These are phyloP conservation scores for Halictus ligatus DNA, from an alignment of 2,888 invertebrate species.

Conservation along the genomic window DNA sequence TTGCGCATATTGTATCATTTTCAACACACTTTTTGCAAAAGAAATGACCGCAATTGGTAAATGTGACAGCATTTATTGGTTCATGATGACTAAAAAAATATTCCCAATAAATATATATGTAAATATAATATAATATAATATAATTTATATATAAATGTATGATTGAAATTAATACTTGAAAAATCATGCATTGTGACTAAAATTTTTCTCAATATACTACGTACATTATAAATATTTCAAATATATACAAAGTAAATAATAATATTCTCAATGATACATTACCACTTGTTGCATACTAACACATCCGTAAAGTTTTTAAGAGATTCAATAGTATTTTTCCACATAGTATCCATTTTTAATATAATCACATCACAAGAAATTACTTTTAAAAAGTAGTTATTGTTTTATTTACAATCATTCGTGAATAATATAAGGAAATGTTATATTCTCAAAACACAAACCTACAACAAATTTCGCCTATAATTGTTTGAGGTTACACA, in stretches of 20 bases:
- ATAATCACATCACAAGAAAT: background rate
- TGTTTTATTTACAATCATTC: background rate
- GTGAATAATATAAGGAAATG: background rate
- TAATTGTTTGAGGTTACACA: background rate
- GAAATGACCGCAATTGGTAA: constrained; percentile 72
- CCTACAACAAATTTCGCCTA: background rate
- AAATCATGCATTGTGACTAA: background rate
- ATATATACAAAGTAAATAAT: constrained; percentile 8
- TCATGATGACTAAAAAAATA: constrained; percentile 44
- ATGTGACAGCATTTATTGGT: constrained; percentile 64
- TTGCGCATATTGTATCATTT: constrained; percentile 57
- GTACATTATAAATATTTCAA: background rate
- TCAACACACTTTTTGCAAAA: constrained; percentile 71
- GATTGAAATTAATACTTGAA: background rate
- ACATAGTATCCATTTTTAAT: constrained; percentile 63
- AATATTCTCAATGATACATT: constrained; percentile 28
- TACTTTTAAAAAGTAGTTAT: background rate
- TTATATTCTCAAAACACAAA: background rate
- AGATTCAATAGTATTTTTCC: constrained; percentile 65
- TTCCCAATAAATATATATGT: background rate
- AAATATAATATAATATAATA: background rate
- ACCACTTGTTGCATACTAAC: constrained; percentile 73
- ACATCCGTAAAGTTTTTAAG: constrained; percentile 65
- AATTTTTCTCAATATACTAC: background rate
- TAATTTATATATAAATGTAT: background rate